phyloP scores from a whole-genome alignment of 2,797 vertebrate species.

The Chrysocyon brachyurus region DNA sequence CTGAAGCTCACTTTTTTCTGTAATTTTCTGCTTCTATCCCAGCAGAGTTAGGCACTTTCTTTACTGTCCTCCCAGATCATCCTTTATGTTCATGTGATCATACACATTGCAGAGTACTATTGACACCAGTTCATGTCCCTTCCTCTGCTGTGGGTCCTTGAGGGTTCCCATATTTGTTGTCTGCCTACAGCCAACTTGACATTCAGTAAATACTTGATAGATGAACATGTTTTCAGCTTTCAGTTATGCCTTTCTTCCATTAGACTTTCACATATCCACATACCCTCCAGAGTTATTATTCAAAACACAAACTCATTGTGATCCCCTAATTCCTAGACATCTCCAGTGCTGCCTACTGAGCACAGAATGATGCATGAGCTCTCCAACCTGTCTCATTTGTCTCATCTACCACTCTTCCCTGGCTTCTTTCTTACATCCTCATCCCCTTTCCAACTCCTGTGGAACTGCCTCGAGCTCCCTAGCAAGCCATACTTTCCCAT shows the following conservation, averaged over 20 bases:
- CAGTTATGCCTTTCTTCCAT: not conserved
- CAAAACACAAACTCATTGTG: not conserved
- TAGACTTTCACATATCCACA: not conserved
- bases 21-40: not conserved
- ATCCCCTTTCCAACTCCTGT: not conserved
- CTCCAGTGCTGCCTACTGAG: not conserved
- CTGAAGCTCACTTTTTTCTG: not conserved
- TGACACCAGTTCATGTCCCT: not conserved
- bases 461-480: not conserved
- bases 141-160: not conserved
- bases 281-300: not conserved
- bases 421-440: not conserved
- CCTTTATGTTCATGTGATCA: not conserved
- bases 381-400: not conserved
- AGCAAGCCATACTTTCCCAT: not conserved
- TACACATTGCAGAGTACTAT: not conserved
- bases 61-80: not conserved
- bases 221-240: constrained; percentile 12
- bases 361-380: not conserved
- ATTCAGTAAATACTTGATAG: constrained; percentile 19
- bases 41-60: not conserved
- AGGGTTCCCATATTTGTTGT: not conserved
- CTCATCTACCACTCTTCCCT: not conserved
- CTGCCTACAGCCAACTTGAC: not conserved
- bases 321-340: not conserved